These are phyloP conservation scores for Mercenaria mercenaria DNA, from an alignment of 1,140 invertebrate genomes.

Conservation along the genomic window DNA sequence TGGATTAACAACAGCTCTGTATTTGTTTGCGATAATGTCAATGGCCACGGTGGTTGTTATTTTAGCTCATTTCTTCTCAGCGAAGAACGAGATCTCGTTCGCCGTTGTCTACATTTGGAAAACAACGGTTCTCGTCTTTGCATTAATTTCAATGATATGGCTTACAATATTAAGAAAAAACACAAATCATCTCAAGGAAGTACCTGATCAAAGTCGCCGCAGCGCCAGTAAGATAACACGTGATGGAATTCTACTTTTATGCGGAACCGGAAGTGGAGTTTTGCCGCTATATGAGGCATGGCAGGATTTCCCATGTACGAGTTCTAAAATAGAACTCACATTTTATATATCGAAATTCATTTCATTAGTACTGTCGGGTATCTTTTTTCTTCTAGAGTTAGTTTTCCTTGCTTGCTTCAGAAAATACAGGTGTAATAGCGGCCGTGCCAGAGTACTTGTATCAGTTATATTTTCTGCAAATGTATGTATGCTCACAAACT, in stretches of 20 bases:
- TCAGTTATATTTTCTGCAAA: not conserved
- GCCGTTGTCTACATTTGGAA: not conserved
- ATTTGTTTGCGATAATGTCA: not conserved
- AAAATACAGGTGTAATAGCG: not conserved
- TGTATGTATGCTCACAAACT: not conserved
- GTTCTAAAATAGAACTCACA: not conserved
- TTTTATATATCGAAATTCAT: not conserved
- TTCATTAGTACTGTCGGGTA: not conserved
- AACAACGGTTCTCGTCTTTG: not conserved
- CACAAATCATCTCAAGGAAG: not conserved
- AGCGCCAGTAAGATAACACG: no score
- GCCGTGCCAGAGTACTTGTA: not conserved
- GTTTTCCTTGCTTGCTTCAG: not conserved
- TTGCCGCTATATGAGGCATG: not conserved
- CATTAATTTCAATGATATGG: not conserved
- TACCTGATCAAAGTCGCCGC: not conserved
- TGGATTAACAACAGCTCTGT: not conserved
- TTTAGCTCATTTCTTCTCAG: not conserved
- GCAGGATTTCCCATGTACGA: not conserved
- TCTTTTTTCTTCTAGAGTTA: not conserved
- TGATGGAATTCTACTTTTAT: not conserved
- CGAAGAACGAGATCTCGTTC: not conserved
- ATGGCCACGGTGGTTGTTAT: not conserved
- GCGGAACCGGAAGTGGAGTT: not conserved
- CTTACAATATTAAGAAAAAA: not conserved